Percentiles rank a stretch among this genome's conserved stretches.
These are phyloP conservation scores for Colaptes auratus DNA, from an alignment of 2,113 vertebrate species.

Conservation along the genomic window DNA sequence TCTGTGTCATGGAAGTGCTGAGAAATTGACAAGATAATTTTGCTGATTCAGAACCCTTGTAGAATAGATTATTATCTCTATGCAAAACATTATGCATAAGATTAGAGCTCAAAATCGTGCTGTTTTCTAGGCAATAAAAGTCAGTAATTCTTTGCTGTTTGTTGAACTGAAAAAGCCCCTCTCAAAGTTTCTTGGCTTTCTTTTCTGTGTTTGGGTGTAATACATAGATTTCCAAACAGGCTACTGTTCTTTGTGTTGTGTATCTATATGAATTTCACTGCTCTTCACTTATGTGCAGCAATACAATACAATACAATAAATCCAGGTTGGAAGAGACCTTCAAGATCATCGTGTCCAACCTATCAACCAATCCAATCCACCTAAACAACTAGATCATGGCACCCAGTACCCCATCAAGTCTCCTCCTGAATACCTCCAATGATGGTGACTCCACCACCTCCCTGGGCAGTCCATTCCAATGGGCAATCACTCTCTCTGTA, in stretches of 20 bases:
- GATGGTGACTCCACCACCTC: too few species aligned
- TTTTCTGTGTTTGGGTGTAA: accelerated
- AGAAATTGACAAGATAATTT: background rate
- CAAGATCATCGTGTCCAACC: too few species aligned
- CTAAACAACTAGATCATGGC: too few species aligned
- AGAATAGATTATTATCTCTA: background rate
- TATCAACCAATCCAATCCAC: too few species aligned
- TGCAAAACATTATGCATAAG: background rate
- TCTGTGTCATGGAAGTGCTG: background rate
- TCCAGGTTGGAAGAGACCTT: too few species aligned
- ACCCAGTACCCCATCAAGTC: too few species aligned
- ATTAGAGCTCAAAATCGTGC: background rate
- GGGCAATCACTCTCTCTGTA: too few species aligned
- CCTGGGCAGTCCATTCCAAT: too few species aligned
- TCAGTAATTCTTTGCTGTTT: background rate
- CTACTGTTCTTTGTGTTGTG: background rate
- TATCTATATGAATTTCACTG: accelerated
- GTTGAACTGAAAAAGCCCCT: background rate
- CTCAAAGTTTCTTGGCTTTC: background rate
- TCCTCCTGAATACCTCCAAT: too few species aligned
- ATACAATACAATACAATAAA: too few species aligned
- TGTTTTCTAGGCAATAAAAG: background rate
- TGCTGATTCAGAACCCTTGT: background rate
- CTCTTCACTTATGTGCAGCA: background rate
- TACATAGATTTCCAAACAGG: background rate